These are phyloP conservation scores for Elephas maximus DNA, from an alignment of 2,113 vertebrate genomes.

Conservation along the genomic window DNA sequence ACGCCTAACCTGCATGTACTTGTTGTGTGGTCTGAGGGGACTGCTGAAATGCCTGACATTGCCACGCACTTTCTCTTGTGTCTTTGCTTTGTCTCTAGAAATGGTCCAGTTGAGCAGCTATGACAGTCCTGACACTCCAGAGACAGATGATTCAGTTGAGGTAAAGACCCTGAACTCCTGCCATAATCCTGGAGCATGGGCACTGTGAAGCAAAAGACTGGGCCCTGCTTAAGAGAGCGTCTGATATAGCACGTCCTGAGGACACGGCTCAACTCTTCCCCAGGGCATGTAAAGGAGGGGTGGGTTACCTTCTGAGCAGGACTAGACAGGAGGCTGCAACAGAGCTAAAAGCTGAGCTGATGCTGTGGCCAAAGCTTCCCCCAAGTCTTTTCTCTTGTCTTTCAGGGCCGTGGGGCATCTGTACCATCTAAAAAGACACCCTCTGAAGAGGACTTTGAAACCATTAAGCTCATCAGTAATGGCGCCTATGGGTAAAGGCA, in stretches of 20 bases:
- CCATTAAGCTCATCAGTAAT: conserved; percentile 98
- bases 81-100: conserved; percentile 90
- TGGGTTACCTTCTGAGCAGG: neutral
- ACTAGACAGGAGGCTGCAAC: neutral
- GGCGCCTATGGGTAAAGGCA: conserved; percentile 95
- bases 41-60: neutral
- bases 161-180: conserved; percentile 87
- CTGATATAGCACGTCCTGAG: neutral
- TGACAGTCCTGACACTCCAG: conserved; percentile 96
- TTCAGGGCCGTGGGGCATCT: conserved; percentile 91
- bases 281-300: neutral
- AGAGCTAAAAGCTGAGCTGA: neutral
- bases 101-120: conserved; percentile 98
- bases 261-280: neutral
- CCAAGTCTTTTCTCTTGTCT: conserved; percentile 58
- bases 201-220: neutral
- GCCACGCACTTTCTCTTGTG: conserved; percentile 33
- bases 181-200: neutral
- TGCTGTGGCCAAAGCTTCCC: neutral
- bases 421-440: conserved; percentile 94
- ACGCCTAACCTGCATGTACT: neutral
- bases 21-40: neutral
- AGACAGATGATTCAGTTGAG: conserved; percentile 96
- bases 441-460: conserved; percentile 97
- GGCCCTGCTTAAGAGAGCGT: neutral